Conservation (phyloP, 2,797 vertebrate species). For the Craterocephalus amniculus region DNA sequence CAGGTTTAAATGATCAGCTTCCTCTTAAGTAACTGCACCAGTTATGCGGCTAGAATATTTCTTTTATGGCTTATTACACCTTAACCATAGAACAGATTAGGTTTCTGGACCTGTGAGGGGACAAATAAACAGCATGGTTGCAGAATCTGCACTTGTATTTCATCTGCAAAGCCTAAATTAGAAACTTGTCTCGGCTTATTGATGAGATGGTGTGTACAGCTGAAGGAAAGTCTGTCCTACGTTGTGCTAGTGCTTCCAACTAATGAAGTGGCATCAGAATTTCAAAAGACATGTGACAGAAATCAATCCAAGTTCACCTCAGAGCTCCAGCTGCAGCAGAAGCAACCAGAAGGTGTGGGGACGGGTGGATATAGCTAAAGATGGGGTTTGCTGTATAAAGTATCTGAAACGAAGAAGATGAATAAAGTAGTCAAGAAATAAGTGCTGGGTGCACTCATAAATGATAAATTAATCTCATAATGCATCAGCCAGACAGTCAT, state of each 20-base stretch:
- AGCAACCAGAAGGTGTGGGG: constrained; percentile 27
- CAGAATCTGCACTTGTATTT: too few relatives aligned
- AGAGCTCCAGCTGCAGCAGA: constrained; percentile 31
- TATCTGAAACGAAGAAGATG: constrained; percentile 44
- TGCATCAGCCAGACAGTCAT: constrained; percentile 47
- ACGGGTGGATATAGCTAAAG: constrained; percentile 24
- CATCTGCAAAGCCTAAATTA: too few relatives aligned
- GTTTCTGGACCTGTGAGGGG: too few relatives aligned
- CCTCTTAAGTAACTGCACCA: too few relatives aligned
- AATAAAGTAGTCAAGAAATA: constrained; percentile 39
- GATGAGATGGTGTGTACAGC: too few relatives aligned
- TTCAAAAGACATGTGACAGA: constrained; percentile 33
- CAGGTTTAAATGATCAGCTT: too few relatives aligned
- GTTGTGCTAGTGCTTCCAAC: constrained; percentile 1
- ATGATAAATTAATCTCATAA: constrained; percentile 61
- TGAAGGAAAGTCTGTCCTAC: constrained; percentile 3
- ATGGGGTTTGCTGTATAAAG: constrained; percentile 7
- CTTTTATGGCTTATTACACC: too few relatives aligned
- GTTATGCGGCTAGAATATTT: too few relatives aligned
- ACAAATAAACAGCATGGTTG: too few relatives aligned
- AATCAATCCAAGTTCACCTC: constrained; percentile 35
- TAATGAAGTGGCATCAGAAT: constrained; percentile 35
- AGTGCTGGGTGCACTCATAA: constrained; percentile 35
- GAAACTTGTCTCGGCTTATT: too few relatives aligned
- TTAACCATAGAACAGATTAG: too few relatives aligned